phyloP scores from a whole-genome alignment of 2,888 invertebrate genomes.

The Timema podura region DNA sequence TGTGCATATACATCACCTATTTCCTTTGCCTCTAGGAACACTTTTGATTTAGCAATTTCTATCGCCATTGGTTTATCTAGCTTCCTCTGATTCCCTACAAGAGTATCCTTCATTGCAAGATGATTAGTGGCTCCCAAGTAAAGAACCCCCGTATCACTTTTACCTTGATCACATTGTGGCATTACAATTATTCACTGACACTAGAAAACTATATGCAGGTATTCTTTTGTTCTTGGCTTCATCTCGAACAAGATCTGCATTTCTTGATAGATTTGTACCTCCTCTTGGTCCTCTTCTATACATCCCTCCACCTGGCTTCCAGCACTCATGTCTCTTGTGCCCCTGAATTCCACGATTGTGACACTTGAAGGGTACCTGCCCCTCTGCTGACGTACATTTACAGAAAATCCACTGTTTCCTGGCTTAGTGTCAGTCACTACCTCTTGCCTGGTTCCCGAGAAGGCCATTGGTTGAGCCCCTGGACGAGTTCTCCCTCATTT shows the following conservation, averaged over 20 bases:
- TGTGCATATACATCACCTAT: background rate
- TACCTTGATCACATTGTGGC: background rate
- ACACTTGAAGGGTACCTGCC: background rate
- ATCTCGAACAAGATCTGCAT: background rate
- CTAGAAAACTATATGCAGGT: background rate
- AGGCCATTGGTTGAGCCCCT: background rate
- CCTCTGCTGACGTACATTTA: background rate
- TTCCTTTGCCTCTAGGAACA: background rate
- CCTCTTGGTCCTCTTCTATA: background rate
- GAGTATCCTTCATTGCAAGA: background rate
- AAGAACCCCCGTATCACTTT: background rate
- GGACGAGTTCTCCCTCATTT: background rate
- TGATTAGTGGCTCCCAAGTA: constrained; percentile 1
- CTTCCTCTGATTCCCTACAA: background rate
- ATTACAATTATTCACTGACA: background rate
- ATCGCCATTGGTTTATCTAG: background rate
- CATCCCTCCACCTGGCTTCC: background rate
- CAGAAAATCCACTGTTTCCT: background rate
- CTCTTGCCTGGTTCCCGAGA: background rate
- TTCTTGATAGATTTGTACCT: background rate
- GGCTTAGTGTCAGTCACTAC: background rate
- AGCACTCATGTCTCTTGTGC: background rate
- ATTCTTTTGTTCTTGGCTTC: no score
- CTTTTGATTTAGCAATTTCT: constrained; percentile 10
- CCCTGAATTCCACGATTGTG: constrained; percentile 5